phyloP scores from a whole-genome alignment of 53 echinoderm and acorn worm genomes.

The Antedon mediterranea region DNA sequence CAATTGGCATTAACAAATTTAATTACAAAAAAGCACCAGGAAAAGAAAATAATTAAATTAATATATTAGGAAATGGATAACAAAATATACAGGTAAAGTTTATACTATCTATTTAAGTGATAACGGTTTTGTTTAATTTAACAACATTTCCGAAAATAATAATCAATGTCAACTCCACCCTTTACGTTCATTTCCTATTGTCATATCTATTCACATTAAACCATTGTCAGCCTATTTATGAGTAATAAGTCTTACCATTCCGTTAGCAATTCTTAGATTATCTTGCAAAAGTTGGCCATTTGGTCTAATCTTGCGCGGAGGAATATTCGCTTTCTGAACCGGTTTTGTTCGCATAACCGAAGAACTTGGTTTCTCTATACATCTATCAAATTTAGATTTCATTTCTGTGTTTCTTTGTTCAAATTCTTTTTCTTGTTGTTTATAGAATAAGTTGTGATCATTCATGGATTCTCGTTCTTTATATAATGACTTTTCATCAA shows the following conservation, averaged over 20 bases:
- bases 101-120: neutral
- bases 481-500: slow-evolving; percentile 15
- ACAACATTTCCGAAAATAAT: neutral
- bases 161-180: neutral
- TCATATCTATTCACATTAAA: neutral
- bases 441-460: neutral
- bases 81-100: neutral
- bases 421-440: neutral
- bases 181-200: neutral
- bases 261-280: neutral
- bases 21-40: neutral
- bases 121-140: neutral
- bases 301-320: neutral
- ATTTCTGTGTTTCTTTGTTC: neutral
- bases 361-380: neutral
- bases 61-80: neutral
- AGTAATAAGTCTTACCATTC: neutral
- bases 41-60: neutral
- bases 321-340: neutral
- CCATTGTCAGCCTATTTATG: too few relatives aligned
- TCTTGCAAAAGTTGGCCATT: neutral
- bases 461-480: neutral
- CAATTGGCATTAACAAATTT: too few relatives aligned
- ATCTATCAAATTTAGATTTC: neutral
- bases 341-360: neutral